phyloP scores from a whole-genome alignment of 1,140 invertebrate species.

The Augochlora pura region DNA sequence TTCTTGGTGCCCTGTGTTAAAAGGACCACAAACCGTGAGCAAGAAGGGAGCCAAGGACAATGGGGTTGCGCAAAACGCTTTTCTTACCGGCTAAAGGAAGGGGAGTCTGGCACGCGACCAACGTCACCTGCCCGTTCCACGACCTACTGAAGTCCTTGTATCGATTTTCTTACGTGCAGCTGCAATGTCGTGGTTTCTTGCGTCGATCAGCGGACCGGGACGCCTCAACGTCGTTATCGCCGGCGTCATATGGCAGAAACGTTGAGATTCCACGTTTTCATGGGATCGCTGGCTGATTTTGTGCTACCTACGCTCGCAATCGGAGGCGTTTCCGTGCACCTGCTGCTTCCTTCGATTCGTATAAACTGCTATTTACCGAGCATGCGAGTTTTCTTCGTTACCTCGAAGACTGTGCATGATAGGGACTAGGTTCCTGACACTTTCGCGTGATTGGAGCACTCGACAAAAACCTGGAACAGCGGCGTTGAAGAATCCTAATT shows the following conservation, averaged over 20 bases:
- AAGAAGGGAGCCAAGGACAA: slow-evolving; percentile 75
- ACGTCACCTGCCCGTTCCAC: slow-evolving; percentile 75
- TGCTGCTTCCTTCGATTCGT: slow-evolving; percentile 1
- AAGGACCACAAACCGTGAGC: slow-evolving; percentile 70
- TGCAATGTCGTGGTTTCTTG: slow-evolving; percentile 69
- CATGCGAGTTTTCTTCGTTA: neutral
- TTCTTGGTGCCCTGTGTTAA: slow-evolving; percentile 62
- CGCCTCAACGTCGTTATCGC: slow-evolving; percentile 67
- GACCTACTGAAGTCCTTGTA: slow-evolving; percentile 68
- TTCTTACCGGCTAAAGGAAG: slow-evolving; percentile 70
- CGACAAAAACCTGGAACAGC: too few species aligned
- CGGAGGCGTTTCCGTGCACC: slow-evolving; percentile 32
- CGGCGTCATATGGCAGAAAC: slow-evolving; percentile 71
- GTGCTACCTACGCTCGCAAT: slow-evolving; percentile 4
- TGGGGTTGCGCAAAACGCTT: slow-evolving; percentile 77
- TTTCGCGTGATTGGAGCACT: too few species aligned
- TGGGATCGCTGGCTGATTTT: slow-evolving; percentile 43
- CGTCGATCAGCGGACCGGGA: slow-evolving; percentile 70
- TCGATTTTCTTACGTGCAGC: slow-evolving; percentile 74
- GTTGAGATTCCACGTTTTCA: slow-evolving; percentile 72
- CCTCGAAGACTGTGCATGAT: neutral
- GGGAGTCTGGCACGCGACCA: slow-evolving; percentile 77
- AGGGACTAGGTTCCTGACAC: neutral
- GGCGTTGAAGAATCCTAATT: too few species aligned
- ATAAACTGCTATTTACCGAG: neutral